A percentile compares a stretch with the other conserved stretches of the same genome.
phyloP scores from a whole-genome alignment of 2,888 invertebrate genomes.

The Allophyes oxyacanthae region DNA sequence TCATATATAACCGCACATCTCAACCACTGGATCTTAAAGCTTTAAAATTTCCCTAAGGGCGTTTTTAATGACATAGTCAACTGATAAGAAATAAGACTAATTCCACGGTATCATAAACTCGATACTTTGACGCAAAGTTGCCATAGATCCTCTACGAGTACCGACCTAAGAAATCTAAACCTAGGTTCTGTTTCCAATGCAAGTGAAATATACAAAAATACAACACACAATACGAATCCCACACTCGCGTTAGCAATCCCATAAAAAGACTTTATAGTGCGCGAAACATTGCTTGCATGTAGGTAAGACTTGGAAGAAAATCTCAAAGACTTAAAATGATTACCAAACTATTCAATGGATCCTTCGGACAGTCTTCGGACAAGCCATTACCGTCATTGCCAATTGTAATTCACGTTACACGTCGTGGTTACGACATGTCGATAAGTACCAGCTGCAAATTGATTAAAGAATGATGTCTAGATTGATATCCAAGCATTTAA shows the following conservation, averaged over 20 bases:
- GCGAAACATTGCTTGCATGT: neutral
- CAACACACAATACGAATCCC: constrained; percentile 16
- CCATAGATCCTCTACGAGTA: no score
- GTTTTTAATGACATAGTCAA: no score
- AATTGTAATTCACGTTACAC: constrained; percentile 61
- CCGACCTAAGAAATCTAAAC: no score
- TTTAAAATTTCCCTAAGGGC: no score
- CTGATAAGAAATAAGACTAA: no score
- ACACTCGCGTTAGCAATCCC: constrained; percentile 39
- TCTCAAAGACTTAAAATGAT: constrained; percentile 50
- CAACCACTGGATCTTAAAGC: no score
- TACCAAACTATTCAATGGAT: constrained; percentile 56
- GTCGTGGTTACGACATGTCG: constrained; percentile 52
- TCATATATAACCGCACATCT: neutral
- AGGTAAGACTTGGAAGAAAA: constrained; percentile 19
- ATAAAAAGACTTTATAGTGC: no score
- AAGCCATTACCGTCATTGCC: constrained; percentile 59
- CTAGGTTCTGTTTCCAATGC: no score
- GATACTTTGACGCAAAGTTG: no score
- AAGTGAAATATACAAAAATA: no score
- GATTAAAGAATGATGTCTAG: constrained; percentile 58
- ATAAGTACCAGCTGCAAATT: constrained; percentile 55
- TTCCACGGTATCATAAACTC: no score
- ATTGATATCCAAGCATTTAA: constrained; percentile 44
- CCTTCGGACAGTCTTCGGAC: constrained; percentile 56